These are phyloP conservation scores for Nomada ferruginata DNA, from an alignment of 2,888 invertebrate species.

Conservation along the genomic window DNA sequence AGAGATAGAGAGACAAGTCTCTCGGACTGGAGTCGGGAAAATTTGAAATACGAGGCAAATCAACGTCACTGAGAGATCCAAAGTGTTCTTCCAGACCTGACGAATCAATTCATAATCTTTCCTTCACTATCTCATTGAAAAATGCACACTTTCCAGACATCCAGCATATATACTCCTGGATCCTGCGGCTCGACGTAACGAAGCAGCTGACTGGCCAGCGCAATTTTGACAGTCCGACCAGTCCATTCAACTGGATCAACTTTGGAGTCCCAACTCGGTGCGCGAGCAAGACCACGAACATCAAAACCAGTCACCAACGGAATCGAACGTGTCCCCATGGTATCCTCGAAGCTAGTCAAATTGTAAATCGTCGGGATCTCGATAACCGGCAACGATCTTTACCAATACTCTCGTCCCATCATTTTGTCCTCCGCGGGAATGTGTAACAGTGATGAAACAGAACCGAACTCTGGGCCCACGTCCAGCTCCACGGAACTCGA, in stretches of 20 bases:
- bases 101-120: too few relatives aligned
- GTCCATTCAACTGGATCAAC: slow-evolving; percentile 34
- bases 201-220: slow-evolving; percentile 53
- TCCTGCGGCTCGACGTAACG: slow-evolving; percentile 23
- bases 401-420: too few relatives aligned
- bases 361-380: neutral
- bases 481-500: too few relatives aligned
- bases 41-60: neutral
- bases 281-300: slow-evolving; percentile 3
- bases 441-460: too few relatives aligned
- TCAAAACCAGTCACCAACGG: slow-evolving; percentile 13
- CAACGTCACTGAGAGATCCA: neutral
- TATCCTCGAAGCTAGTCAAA: slow-evolving; percentile 15
- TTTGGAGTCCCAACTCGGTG: neutral
- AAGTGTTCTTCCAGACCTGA: too few relatives aligned
- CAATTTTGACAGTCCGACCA: slow-evolving; percentile 42
- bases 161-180: slow-evolving; percentile 1
- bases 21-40: neutral
- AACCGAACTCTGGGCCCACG: too few relatives aligned
- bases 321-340: slow-evolving; percentile 39
- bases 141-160: slow-evolving; percentile 8
- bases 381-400: slow-evolving; percentile 31
- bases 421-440: too few relatives aligned
- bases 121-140: too few relatives aligned
- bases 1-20: neutral